A percentile compares a stretch with the other conserved stretches of the same genome.
phyloP scores from a whole-genome alignment of 2,113 vertebrate genomes.

The Tricholaema leucomelas region DNA sequence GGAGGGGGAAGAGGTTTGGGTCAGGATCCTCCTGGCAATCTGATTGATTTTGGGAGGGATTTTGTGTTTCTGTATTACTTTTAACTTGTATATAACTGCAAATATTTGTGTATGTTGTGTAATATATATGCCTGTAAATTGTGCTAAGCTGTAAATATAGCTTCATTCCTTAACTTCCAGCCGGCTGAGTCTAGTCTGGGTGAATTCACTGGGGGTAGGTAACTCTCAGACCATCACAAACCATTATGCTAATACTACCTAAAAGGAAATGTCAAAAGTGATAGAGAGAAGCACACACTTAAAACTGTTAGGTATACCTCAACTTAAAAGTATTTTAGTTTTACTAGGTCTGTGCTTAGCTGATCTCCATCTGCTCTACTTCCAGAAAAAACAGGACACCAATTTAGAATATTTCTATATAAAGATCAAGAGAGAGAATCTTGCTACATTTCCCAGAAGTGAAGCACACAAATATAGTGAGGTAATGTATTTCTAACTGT shows the following conservation, averaged over 20 bases:
- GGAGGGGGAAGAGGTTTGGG: too few species aligned
- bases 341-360: neutral
- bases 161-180: too few species aligned
- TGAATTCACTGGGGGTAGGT: too few species aligned
- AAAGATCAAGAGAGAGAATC: neutral
- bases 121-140: too few species aligned
- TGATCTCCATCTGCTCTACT: neutral
- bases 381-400: constrained; percentile 1
- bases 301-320: neutral
- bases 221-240: too few species aligned
- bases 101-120: too few species aligned
- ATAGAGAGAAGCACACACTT: neutral
- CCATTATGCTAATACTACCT: neutral
- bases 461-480: neutral
- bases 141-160: too few species aligned
- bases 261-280: neutral
- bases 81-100: too few species aligned
- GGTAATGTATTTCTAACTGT: neutral
- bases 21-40: too few species aligned
- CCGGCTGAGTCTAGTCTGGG: too few species aligned
- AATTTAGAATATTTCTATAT: constrained; percentile 14
- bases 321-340: neutral
- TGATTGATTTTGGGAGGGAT: too few species aligned
- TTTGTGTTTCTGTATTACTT: too few species aligned
- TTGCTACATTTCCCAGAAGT: constrained; percentile 34